Percentiles rank a stretch among this genome's conserved stretches.
phyloP scores from a whole-genome alignment of 2,113 vertebrate genomes.

The Tupaia chinensis region DNA sequence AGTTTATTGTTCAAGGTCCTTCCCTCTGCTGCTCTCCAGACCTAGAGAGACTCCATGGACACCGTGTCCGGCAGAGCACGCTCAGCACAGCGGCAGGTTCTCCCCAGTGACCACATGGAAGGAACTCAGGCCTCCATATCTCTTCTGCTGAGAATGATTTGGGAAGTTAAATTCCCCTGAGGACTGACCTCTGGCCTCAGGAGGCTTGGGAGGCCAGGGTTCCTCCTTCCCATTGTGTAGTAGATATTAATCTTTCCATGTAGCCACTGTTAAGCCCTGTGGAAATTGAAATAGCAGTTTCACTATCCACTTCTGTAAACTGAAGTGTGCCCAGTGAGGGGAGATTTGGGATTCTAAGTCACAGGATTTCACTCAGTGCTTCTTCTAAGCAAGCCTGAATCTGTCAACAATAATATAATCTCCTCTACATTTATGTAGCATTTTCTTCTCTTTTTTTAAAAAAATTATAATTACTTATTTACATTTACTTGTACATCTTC shows the following conservation, averaged over 20 bases:
- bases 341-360: background rate
- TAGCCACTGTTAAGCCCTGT: background rate
- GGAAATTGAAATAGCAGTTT: background rate
- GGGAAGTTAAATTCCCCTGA: background rate
- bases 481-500: too few relatives aligned
- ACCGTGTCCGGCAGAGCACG: too few relatives aligned
- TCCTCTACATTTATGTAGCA: too few relatives aligned
- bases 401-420: too few relatives aligned
- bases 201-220: background rate
- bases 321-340: background rate
- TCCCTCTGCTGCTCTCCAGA: too few relatives aligned
- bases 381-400: background rate
- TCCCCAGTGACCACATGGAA: too few relatives aligned
- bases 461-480: too few relatives aligned
- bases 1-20: too few relatives aligned
- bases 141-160: background rate
- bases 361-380: background rate
- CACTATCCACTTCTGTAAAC: background rate
- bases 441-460: background rate
- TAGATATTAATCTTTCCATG: background rate
- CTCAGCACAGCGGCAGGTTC: too few relatives aligned
- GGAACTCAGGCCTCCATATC: rapidly evolving
- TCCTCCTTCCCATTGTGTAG: background rate
- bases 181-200: background rate
- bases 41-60: too few relatives aligned